A percentile compares a stretch with the other conserved stretches of the same genome.
Evolutionary conservation across 2,888 invertebrate genomes (phyloP).

Genomic region (Diadegma fenestrale): DNA sequence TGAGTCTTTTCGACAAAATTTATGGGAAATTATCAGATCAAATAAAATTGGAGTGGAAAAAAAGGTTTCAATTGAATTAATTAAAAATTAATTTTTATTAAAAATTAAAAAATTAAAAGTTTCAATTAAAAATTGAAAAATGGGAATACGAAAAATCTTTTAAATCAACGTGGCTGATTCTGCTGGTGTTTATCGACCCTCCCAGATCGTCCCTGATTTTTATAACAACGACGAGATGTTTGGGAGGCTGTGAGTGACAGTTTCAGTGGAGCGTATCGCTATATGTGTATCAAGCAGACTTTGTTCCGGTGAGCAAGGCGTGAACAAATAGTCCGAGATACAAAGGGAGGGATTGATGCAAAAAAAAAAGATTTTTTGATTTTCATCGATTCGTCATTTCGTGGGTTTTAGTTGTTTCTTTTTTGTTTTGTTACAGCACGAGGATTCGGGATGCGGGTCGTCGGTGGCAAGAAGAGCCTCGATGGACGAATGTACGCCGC

Average conservation of each 20-base stretch:
- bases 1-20: too few species aligned
- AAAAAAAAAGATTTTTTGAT: neutral
- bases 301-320: neutral
- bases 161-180: neutral
- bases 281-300: constrained; percentile 15
- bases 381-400: neutral
- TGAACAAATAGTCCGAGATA: neutral
- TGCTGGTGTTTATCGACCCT: neutral
- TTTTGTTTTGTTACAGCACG: constrained; percentile 85
- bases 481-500: constrained; percentile 95
- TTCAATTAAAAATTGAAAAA: neutral
- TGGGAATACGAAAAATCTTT: neutral
- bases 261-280: neutral
- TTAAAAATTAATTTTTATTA: too few species aligned
- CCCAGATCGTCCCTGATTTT: neutral
- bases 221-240: neutral
- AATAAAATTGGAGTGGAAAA: too few species aligned
- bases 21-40: neutral
- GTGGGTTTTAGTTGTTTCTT: neutral
- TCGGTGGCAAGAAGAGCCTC: constrained; percentile 95
- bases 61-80: too few species aligned
- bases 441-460: constrained; percentile 97
- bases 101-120: neutral
- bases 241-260: constrained; percentile 25
- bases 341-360: neutral